Evolutionary conservation across 2,113 vertebrate species (phyloP), one percentile per base, ranked within the genome.

Genomic region (Cyanoramphus novaezelandiae): DNA sequence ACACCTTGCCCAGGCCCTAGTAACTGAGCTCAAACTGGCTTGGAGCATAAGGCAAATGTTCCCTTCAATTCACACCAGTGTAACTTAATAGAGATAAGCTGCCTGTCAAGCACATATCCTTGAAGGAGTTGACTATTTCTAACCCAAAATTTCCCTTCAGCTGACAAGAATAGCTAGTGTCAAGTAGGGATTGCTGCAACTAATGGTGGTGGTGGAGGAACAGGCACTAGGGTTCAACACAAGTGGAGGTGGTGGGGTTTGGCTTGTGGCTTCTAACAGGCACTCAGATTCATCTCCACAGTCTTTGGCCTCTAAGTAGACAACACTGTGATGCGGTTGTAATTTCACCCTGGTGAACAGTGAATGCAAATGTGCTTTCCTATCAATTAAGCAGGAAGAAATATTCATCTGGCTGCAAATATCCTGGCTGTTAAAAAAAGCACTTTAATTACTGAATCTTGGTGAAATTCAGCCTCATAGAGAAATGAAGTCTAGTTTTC

Each of bases 381-480:
- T 57, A 74, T 93, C 88, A 88, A 57, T 92, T 95, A 91, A 87
- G 62, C 41, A 75, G 78, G 68, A 86, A 82, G 52, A 72, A 76
- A 62, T 70, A 39, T 77, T 76, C 31, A 86, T 88, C 47, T 69
- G 81, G 53, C 87, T 75, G 86, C 75, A 91, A 91, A 96, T 90
- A 90, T 43, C 24, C 37, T 53, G 91, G 71, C 78, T 96, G 80
- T 68, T 52, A 67, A 92, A 92, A 88, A 74, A 86, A 20, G 62
- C 67, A 68, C 41, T 92, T 93, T 90, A 86, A 94, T 96, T 94
- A 85, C 17, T 68, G 94, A 91, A 75, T 57, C 53, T 82, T 59
- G 75, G 59, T 68, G 88, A 96, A 95, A 93, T 94, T 90, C 82
- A 91, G 89, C 47, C 64, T 90, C 60, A 10, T 55, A 88, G 92